Base-by-base conservation (phyloP, 2,797 vertebrate genomes). In the Oryzias dopingdopingensis region DNA sequence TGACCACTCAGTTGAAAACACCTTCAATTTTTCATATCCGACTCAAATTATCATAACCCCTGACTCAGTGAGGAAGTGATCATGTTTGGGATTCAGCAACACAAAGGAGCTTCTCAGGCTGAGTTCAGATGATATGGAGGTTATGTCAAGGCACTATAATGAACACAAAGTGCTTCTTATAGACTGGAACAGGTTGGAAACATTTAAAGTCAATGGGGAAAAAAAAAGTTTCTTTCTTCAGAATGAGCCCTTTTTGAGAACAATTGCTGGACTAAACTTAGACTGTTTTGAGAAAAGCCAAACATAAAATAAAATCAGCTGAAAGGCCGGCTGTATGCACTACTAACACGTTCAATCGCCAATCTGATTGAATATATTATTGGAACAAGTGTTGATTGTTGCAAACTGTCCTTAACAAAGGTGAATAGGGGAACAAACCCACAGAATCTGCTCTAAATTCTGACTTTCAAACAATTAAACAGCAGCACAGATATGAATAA, bases 131-230 rank as follows among this genome's bases (percentile, higher is more conserved):
- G 67, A 68, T 16, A 63, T 56, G 47, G 56, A 7, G 70, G 60
- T 65, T 55, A 51, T 71, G 78, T 74, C 79, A 88, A 89, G 88
- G 86, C 89, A 89, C 87, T 87, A 67, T 72, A 72, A 84, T 85
- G 57, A 84, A 76, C 23, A 46, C 75, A 84, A 88, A 83, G 86
- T 87, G 83, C 87, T 83, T 82, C 48, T 62, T 70, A 44, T 48
- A 82, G 51, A 73, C 58, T 45, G 52, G 66, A 66, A 42, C 59
- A 73, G 29, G 42, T 62, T 46, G 12, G 20, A 13, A 46, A 22
- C 18, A 17, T 61, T 29, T 29, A 29, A 29, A 43, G 42, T 59
- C 26, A 37, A 57, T 45, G 40, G 18, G 23, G 17, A 18, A 10
- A 18, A 37, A 14, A 56, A 62, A 17, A 6, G 13, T 26, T 18